Conservation (phyloP, 30 jellyfish, hydroid and myxozoan genomes). For the Hydractinia symbiolongicarpus region DNA sequence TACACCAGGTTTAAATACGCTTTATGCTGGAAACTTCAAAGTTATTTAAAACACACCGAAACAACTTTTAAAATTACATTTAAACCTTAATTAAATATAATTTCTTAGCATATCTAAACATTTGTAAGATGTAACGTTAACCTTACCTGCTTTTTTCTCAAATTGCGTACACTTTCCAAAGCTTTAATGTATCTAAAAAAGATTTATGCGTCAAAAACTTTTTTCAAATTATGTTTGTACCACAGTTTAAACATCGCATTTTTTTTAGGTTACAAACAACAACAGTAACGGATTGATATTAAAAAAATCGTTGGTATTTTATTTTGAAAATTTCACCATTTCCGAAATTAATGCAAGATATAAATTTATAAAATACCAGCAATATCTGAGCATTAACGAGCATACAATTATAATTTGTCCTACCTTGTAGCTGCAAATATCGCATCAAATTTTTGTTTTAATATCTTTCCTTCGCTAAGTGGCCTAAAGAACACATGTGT, state of each 20-base stretch:
- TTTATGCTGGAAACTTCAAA: too few relatives aligned
- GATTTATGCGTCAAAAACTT: background rate
- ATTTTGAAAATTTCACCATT: background rate
- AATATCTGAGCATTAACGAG: background rate
- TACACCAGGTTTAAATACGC: too few relatives aligned
- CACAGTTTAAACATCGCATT: background rate
- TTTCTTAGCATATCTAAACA: background rate
- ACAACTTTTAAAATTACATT: background rate
- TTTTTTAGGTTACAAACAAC: too few relatives aligned
- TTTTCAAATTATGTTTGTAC: background rate
- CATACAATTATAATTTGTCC: background rate
- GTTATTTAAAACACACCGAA: too few relatives aligned
- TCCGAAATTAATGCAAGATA: background rate
- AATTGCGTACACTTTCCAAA: conserved; percentile 68
- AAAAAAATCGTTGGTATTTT: too few relatives aligned
- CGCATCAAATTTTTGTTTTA: conserved; percentile 93
- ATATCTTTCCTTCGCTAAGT: conserved; percentile 81
- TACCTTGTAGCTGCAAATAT: conserved; percentile 95
- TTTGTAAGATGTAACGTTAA: too few relatives aligned
- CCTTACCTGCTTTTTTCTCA: conserved; percentile 87
- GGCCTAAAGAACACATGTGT: conserved; percentile 60
- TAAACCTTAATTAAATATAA: too few relatives aligned
- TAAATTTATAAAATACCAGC: too few relatives aligned
- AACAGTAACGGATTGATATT: too few relatives aligned
- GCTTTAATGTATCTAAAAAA: conserved; percentile 83